Conservation (phyloP, 92 coral and sea anemone species). For the Nematostella vectensis region DNA sequence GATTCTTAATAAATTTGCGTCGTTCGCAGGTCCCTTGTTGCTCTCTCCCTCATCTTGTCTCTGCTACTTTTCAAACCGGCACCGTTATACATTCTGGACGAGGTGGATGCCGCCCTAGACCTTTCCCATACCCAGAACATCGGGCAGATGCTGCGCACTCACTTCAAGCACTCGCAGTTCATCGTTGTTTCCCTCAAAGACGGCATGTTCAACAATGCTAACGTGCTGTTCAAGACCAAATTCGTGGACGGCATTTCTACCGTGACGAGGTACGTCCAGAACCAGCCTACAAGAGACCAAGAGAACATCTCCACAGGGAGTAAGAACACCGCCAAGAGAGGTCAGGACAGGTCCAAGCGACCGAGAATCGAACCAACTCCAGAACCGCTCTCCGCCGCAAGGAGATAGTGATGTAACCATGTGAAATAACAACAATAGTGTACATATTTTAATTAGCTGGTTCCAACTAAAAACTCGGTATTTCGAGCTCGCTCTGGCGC, state of each 20-base stretch:
- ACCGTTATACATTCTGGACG: constrained; percentile 94
- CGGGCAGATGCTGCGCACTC: constrained; percentile 92
- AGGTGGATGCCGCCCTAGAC: constrained; percentile 97
- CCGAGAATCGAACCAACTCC: constrained; percentile 48
- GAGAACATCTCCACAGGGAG: constrained; percentile 27
- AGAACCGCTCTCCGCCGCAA: constrained; percentile 33
- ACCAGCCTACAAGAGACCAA: constrained; percentile 58
- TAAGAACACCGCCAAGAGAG: constrained; percentile 47
- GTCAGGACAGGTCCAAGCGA: constrained; percentile 53
- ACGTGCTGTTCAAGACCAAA: constrained; percentile 92
- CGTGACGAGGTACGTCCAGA: constrained; percentile 91
- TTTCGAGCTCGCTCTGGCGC: no score
- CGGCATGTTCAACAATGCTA: constrained; percentile 98
- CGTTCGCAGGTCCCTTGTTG: constrained; percentile 74
- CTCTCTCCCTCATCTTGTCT: constrained; percentile 89
- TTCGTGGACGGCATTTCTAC: constrained; percentile 98
- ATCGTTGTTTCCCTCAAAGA: constrained; percentile 97
- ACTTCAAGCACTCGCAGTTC: constrained; percentile 95
- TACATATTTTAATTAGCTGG: no score
- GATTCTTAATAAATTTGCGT: not conserved
- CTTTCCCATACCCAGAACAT: constrained; percentile 98
- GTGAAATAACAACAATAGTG: no score
- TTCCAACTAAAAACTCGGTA: no score
- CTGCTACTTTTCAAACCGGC: constrained; percentile 96
- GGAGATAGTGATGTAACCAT: constrained; percentile 5